A percentile compares a stretch with the other conserved stretches of the same genome.
phyloP scores from a whole-genome alignment of 2,888 invertebrate genomes.

The Lasioglossum calceatum region DNA sequence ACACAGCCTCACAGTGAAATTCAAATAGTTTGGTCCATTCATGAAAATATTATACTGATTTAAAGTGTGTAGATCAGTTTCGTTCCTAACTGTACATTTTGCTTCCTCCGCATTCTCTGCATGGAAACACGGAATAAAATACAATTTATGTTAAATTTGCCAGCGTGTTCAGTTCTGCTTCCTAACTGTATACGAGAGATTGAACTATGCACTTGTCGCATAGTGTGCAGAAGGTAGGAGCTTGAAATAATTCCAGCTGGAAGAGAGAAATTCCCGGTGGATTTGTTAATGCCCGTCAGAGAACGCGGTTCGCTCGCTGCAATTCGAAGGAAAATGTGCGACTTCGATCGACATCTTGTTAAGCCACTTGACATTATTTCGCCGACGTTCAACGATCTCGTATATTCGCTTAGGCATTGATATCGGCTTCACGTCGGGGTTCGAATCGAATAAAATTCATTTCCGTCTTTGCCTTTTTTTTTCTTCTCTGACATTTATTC shows the following conservation, averaged over 20 bases:
- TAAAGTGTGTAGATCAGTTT: too few relatives aligned
- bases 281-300: conserved; percentile 37
- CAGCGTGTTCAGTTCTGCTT: too few relatives aligned
- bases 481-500: neutral
- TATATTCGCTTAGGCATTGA: conserved; percentile 40
- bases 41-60: too few relatives aligned
- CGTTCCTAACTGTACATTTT: too few relatives aligned
- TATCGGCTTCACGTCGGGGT: conserved; percentile 14
- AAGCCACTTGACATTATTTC: conserved; percentile 64
- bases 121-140: too few relatives aligned
- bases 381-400: conserved; percentile 46
- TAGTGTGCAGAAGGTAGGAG: neutral
- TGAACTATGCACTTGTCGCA: neutral
- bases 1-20: too few relatives aligned
- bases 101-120: too few relatives aligned
- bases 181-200: neutral
- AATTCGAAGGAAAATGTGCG: conserved; percentile 44
- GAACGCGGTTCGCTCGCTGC: conserved; percentile 15
- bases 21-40: too few relatives aligned
- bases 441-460: conserved; percentile 16
- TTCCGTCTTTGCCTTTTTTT: neutral
- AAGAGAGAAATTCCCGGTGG: neutral
- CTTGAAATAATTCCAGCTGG: neutral
- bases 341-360: conserved; percentile 61
- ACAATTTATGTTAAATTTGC: too few relatives aligned